Evolutionary conservation across 2,113 vertebrate genomes (phyloP), one percentile per base, ranked within the genome.

Genomic region (Amblyopsis rosae): DNA sequence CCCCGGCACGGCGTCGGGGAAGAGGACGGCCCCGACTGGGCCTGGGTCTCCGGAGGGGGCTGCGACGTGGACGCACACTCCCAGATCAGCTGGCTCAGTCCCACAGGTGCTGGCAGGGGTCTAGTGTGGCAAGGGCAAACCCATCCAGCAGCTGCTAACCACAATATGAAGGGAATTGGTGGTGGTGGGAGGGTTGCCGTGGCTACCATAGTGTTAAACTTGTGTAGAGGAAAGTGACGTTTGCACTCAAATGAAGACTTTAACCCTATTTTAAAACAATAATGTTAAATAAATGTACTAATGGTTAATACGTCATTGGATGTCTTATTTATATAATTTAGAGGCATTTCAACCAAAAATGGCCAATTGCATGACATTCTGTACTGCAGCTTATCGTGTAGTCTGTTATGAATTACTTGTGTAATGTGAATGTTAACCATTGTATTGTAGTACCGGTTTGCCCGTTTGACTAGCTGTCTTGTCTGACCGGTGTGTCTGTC

Each of bases 31-130:
- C 94, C 94, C 0, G 86, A 95, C 54, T 99, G 98, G 98, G 87
- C 94, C 71, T 98, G 96, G 97, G 93, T 98, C 66, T 95, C 94
- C 0, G 96, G 95, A 6, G 95, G 95, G 45, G 94, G 94, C 82
- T 99, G 97, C 2, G 87, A 94, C 0, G 92, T 98, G 4, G 93
- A 96, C n/a, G 81, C 92, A 0, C 85, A 82, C 46, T 91, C 91
- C 2, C 79, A 81, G 0, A 78, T 95, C 79, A 95, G 92, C 83
- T 99, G 96, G 97, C 96, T 98, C 71, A 93, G 92, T 35, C 70
- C 83, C 32, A 80, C 89, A 51, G 92, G 92, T 93, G 82, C 32
- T 19, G 55, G n/a, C 2, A 32, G 3, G 51, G 16, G 4, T 54
- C 51, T 9, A 15, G 16, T 54, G 13, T 15, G 13, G 7, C 7